Conservation (phyloP, 2,113 vertebrate species). For the Pionites leucogaster region DNA sequence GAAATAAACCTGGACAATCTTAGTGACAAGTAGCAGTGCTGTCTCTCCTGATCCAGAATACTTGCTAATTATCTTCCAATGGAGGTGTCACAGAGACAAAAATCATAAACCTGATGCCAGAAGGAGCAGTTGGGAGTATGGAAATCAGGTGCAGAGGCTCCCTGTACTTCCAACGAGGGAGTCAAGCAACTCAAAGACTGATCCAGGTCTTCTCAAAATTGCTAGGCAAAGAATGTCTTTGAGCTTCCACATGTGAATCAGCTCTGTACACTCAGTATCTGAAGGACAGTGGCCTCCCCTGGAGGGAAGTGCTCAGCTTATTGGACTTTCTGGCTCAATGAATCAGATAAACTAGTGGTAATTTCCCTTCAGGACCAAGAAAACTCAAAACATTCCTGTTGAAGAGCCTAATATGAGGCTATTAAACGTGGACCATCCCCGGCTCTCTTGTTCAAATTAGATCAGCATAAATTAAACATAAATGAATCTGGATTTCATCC, state of each 20-base stretch:
- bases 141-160: not conserved
- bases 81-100: not conserved
- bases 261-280: not conserved
- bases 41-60: not conserved
- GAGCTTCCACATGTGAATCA: not conserved
- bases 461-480: constrained; percentile 2
- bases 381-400: not conserved
- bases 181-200: not conserved
- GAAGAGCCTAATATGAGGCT: not conserved
- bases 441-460: not conserved
- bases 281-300: not conserved
- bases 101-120: not conserved
- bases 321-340: not conserved
- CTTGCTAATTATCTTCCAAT: not conserved
- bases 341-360: not conserved
- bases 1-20: not conserved
- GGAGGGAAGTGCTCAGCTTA: not conserved
- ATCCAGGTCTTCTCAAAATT: not conserved
- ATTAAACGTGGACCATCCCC: not conserved
- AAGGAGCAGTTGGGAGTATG: not conserved
- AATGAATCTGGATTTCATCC: constrained; percentile 16
- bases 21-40: not conserved
- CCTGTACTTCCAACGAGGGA: fast-evolving
- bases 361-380: not conserved
- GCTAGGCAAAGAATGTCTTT: not conserved